Base-by-base conservation (phyloP, 2,797 vertebrate species). In the Rhinichthys osculus region DNA sequence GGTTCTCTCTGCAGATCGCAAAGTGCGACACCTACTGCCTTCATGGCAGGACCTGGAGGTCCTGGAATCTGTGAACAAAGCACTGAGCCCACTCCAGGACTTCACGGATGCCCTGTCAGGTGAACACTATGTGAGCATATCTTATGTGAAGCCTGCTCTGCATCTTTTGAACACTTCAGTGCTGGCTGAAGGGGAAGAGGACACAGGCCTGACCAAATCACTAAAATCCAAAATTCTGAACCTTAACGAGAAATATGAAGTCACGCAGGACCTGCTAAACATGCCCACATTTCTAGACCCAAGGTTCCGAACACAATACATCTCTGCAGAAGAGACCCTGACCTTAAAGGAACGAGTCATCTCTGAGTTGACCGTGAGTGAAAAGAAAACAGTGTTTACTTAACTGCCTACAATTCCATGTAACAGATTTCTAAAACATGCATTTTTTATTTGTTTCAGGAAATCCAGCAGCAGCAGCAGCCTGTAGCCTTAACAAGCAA, bases 331-430 rank as follows among this genome's bases (percentile, higher is more conserved):
- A 35, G 72, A 33, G 73, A 76, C 30, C 30, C 19, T 54, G 73
- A 76, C 73, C 21, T 78, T 59, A 54, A 76, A 78, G 52, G 76
- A 59, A 78, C 35, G 1, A 78, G 35, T 40, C 19, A 78, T 78
- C 35, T 21, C 73, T 52, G 47, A 54, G 52, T 57, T 78, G 52
- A 78, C n/a, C 7, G 74, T 78, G 13, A 78, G 35, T 78, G 6
- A 59, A 38, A 33, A 33, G 33, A 40, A 3, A 21, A n/a, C 30
- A 77, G 5, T n/a, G 52, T 40, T 78, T 44, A 72, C 23, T 72
- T 44, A 59, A 59, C 35, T 59, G 76, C 6, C 13, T 3, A 78
- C 33, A 78, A 78, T 57, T 38, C 10, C 4, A 38, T 78, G 33
- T 59, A 57, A 59, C 76, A 17, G 35, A 59, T 78, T 59, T 47